Percentiles rank a stretch among this genome's conserved stretches.
Conservation (phyloP, 2,888 invertebrate species). For the Gastracanthus pulcherrimus region DNA sequence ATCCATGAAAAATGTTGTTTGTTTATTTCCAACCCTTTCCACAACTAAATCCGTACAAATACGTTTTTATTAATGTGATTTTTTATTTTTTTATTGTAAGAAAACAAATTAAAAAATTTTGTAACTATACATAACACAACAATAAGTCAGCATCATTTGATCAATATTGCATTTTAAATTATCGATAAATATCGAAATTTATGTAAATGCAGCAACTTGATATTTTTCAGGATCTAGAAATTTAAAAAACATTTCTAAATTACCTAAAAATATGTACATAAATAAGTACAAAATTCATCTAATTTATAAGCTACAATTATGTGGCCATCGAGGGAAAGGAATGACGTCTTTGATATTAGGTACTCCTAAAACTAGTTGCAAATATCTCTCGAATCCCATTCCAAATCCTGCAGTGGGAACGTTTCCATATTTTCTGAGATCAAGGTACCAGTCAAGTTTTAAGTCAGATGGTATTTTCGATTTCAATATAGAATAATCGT, state of each 20-base stretch:
- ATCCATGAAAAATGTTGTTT: not conserved
- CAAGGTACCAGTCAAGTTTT: constrained; percentile 91
- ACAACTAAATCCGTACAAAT: not conserved
- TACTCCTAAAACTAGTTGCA: constrained; percentile 90
- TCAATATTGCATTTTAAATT: not conserved
- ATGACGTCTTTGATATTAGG: constrained; percentile 95
- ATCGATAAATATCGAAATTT: not conserved
- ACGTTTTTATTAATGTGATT: not conserved
- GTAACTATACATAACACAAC: not conserved
- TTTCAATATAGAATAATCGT: constrained; percentile 83
- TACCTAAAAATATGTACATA: no score
- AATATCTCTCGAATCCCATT: constrained; percentile 94
- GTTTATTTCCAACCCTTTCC: constrained; percentile 3
- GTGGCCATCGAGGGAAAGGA: constrained; percentile 96
- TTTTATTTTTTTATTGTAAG: not conserved
- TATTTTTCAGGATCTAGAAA: no score
- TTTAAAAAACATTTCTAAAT: no score
- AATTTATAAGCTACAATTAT: constrained; percentile 83
- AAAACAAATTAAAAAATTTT: not conserved
- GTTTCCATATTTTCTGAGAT: constrained; percentile 92
- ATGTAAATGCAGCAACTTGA: not conserved
- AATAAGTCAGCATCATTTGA: not conserved
- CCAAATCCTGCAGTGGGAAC: constrained; percentile 97
- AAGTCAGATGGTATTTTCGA: constrained; percentile 81
- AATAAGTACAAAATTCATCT: no score